Conservation (phyloP, 2,113 vertebrate genomes). For the Epinephelus fuscoguttatus region DNA sequence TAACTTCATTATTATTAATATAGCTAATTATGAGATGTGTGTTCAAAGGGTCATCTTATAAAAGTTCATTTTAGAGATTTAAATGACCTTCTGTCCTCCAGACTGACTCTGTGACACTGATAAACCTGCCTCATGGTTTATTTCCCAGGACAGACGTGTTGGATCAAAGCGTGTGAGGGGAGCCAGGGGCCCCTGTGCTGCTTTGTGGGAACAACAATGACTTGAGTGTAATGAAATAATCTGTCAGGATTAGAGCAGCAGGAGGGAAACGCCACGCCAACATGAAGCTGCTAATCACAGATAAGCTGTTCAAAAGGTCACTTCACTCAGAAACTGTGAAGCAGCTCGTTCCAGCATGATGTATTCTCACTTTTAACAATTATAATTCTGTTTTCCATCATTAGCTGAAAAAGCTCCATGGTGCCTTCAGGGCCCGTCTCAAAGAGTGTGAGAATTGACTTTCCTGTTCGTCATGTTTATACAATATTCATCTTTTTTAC, state of each 20-base stretch:
- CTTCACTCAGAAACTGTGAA: background rate
- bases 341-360: background rate
- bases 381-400: conserved; percentile 6
- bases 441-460: conserved; percentile 3
- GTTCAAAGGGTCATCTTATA: no score
- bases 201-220: conserved; percentile 61
- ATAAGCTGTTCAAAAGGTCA: conserved; percentile 44
- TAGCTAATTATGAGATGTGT: no score
- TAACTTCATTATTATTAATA: no score
- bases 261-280: conserved; percentile 38
- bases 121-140: no score
- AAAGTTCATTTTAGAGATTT: no score
- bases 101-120: no score
- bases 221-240: conserved; percentile 53
- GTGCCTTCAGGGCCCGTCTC: conserved; percentile 14
- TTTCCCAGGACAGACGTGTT: no score
- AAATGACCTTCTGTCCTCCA: no score
- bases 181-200: background rate
- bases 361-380: background rate
- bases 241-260: conserved; percentile 47
- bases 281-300: conserved; percentile 53
- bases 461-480: background rate
- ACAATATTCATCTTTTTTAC: background rate
- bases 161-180: no score
- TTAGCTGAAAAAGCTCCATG: background rate